phyloP scores from a whole-genome alignment of 1,140 invertebrate species.

The Rhizoglyphus robini region DNA sequence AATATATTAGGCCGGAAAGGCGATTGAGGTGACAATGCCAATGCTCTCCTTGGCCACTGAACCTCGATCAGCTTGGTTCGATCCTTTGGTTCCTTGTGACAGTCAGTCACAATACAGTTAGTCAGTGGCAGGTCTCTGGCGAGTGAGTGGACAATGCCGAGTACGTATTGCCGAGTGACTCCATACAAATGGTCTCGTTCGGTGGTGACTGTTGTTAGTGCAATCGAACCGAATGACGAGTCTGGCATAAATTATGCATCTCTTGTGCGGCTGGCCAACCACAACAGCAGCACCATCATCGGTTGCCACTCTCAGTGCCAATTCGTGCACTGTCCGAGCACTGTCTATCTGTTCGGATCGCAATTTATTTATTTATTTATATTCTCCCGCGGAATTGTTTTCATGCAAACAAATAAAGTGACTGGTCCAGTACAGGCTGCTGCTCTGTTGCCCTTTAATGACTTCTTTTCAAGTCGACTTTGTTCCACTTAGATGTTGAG shows the following conservation, averaged over 20 bases:
- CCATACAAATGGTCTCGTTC: neutral
- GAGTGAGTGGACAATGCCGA: too few species aligned
- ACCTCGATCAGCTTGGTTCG: too few species aligned
- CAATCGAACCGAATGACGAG: neutral
- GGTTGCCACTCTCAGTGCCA: neutral
- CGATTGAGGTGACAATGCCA: too few species aligned
- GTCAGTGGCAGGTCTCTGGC: too few species aligned
- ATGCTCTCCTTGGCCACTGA: too few species aligned
- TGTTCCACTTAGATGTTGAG: too few species aligned
- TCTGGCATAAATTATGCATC: neutral
- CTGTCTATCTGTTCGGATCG: neutral
- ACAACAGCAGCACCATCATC: neutral
- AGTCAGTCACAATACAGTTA: too few species aligned
- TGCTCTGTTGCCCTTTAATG: constrained; percentile 7
- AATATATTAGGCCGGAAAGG: too few species aligned
- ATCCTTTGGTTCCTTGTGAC: too few species aligned
- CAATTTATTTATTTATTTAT: neutral
- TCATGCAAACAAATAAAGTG: neutral
- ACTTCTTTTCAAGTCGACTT: constrained; percentile 2
- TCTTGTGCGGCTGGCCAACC: neutral
- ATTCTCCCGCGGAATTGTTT: neutral
- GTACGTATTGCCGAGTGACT: too few species aligned
- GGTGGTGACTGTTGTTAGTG: neutral
- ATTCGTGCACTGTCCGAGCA: neutral
- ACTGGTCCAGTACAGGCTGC: neutral